Conservation (phyloP, 2,797 vertebrate genomes). For the Platalea minor region DNA sequence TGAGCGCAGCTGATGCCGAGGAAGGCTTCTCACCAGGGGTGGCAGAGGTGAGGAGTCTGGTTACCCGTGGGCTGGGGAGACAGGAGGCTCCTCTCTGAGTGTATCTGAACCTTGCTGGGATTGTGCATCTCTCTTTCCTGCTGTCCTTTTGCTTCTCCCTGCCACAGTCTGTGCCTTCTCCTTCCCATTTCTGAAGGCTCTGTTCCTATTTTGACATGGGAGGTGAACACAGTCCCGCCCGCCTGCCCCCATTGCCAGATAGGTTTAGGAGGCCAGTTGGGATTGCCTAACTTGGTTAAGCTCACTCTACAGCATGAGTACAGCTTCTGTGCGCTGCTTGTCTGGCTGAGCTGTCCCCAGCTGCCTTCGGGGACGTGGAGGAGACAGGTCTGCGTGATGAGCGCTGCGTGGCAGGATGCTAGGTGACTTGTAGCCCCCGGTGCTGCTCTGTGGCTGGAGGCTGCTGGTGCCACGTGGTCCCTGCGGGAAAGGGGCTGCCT, state of each 20-base stretch:
- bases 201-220: neutral
- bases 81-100: neutral
- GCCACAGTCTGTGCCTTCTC: neutral
- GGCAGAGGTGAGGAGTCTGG: neutral
- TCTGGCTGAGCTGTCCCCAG: rapidly evolving
- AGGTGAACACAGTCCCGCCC: neutral
- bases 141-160: neutral
- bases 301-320: neutral
- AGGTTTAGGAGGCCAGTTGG: neutral
- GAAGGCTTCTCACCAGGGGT: neutral
- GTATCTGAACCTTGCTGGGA: neutral
- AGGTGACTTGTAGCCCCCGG: neutral
- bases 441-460: neutral
- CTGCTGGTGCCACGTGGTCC: neutral
- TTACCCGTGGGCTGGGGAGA: neutral
- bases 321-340: neutral
- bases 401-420: rapidly evolving
- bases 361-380: neutral
- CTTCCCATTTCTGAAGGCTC: neutral
- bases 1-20: neutral
- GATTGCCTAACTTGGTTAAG: neutral
- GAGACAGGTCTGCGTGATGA: neutral
- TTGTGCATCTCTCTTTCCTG: neutral
- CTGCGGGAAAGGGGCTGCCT: neutral
- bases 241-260: neutral